phyloP scores from a whole-genome alignment of 2,888 invertebrate species.

The Heliconius cydno region DNA sequence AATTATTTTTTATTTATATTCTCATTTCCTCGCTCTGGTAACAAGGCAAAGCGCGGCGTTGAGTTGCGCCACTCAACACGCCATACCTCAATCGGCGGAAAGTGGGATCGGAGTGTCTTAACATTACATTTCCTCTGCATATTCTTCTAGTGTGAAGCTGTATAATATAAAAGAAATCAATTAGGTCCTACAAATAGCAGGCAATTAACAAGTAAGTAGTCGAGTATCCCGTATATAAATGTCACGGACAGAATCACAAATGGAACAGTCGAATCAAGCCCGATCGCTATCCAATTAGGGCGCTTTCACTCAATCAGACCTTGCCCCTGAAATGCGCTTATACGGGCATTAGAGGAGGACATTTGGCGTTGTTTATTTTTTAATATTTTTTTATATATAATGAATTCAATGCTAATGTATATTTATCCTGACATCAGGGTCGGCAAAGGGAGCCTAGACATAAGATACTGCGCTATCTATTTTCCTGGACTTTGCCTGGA shows the following conservation, averaged over 20 bases:
- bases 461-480: not conserved
- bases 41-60: too few species aligned
- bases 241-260: constrained; percentile 29
- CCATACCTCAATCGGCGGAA: too few species aligned
- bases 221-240: constrained; percentile 13
- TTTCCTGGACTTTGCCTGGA: not conserved
- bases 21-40: too few species aligned
- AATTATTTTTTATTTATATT: too few species aligned
- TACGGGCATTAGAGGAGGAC: not conserved
- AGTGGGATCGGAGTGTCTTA: too few species aligned
- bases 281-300: constrained; percentile 37
- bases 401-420: not conserved
- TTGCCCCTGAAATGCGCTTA: not conserved
- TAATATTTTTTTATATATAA: not conserved
- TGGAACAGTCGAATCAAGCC: constrained; percentile 27
- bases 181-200: not conserved
- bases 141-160: not conserved
- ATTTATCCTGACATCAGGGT: too few species aligned
- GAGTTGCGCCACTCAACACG: too few species aligned
- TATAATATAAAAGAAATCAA: not conserved
- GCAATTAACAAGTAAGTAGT: constrained; percentile 5
- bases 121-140: not conserved
- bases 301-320: constrained; percentile 34
- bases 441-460: too few species aligned
- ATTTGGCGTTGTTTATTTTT: not conserved